These are phyloP conservation scores for Galeopterus variegatus DNA, from an alignment of 2,113 vertebrate genomes.

Conservation along the genomic window DNA sequence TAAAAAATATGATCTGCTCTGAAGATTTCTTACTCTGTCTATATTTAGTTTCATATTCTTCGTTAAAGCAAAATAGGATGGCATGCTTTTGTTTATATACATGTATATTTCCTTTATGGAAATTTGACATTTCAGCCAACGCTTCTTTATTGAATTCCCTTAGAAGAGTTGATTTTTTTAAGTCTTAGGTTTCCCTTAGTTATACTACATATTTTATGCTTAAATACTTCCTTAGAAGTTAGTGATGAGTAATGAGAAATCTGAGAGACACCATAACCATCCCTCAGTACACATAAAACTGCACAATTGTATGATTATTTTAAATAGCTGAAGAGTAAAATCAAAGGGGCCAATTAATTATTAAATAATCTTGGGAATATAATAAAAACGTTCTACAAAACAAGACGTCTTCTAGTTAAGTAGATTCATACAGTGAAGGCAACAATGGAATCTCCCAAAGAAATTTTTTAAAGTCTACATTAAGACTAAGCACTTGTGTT, in stretches of 20 bases:
- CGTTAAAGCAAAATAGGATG: neutral
- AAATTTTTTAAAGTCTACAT: neutral
- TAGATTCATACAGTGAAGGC: neutral
- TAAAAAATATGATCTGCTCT: neutral
- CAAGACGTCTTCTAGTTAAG: neutral
- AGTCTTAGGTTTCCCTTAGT: neutral
- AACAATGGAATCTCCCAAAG: neutral
- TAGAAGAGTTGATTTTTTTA: neutral
- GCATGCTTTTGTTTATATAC: neutral
- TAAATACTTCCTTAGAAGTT: neutral
- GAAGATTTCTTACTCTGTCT: neutral
- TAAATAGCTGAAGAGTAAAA: neutral
- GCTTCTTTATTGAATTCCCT: neutral
- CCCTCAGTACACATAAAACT: neutral
- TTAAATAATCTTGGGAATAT: neutral
- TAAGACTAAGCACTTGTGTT: neutral
- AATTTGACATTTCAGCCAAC: neutral
- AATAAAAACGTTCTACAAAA: slow-evolving; percentile 3
- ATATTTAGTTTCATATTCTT: neutral
- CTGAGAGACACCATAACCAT: neutral
- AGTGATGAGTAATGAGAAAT: neutral
- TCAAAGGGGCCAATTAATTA: neutral
- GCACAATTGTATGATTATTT: neutral
- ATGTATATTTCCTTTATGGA: neutral
- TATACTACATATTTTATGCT: neutral